A percentile compares a stretch with the other conserved stretches of the same genome.
phyloP scores from a whole-genome alignment of 2,797 vertebrate genomes.

The Dicrostonyx torquatus region DNA sequence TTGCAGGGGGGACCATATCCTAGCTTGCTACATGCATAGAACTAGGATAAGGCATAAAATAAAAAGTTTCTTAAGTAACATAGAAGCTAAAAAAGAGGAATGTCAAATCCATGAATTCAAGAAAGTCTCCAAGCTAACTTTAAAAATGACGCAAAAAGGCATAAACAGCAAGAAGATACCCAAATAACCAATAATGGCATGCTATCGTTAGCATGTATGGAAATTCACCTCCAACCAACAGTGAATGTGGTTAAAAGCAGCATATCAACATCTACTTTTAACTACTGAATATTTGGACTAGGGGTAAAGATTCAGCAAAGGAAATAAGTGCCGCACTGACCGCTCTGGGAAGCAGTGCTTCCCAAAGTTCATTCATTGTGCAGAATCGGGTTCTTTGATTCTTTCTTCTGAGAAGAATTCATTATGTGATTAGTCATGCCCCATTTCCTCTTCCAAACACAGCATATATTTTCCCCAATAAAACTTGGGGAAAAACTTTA shows the following conservation, averaged over 20 bases:
- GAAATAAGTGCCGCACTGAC: conserved; percentile 17
- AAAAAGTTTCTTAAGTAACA: conserved; percentile 44
- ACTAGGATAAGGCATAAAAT: not conserved
- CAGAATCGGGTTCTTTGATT: conserved; percentile 25
- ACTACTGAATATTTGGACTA: not conserved
- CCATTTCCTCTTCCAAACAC: not conserved
- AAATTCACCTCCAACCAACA: not conserved
- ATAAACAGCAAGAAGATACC: not conserved
- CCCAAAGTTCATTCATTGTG: not conserved
- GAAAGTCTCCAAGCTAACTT: conserved; percentile 8
- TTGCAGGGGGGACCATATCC: not conserved
- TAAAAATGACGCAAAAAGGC: not conserved
- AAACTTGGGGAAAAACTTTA: conserved; percentile 29
- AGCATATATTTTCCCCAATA: not conserved
- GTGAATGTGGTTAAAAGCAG: not conserved
- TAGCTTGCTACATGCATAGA: not conserved
- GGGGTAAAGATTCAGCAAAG: not conserved
- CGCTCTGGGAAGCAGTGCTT: not conserved
- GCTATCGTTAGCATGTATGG: not conserved
- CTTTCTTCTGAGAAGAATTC: conserved; percentile 6
- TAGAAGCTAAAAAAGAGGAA: conserved; percentile 1
- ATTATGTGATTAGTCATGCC: not conserved
- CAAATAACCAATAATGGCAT: not conserved
- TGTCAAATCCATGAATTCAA: not conserved
- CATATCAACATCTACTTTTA: not conserved